These are phyloP conservation scores for Pangasius mekongensis DNA, from an alignment of 2,797 vertebrate genomes.

Conservation along the genomic window DNA sequence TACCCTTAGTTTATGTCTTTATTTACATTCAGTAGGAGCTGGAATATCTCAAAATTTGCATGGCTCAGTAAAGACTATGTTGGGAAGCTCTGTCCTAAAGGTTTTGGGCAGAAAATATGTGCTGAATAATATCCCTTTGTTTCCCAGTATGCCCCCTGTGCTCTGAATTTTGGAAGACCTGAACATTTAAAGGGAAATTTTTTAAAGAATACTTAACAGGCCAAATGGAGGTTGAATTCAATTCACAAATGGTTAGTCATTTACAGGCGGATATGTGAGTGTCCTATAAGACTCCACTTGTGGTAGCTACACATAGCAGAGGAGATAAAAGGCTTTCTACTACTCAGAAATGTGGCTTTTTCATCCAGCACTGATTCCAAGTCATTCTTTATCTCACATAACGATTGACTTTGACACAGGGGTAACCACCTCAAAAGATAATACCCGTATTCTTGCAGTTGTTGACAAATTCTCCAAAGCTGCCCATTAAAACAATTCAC, in stretches of 20 bases:
- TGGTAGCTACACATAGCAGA: neutral
- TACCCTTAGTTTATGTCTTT: neutral
- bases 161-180: neutral
- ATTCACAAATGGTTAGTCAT: neutral
- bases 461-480: neutral
- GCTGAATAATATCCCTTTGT: neutral
- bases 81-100: neutral
- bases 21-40: neutral
- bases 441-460: conserved; percentile 7
- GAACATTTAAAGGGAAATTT: neutral
- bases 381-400: neutral
- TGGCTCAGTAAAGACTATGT: neutral
- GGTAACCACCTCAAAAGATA: conserved; percentile 3
- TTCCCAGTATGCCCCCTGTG: neutral
- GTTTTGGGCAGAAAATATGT: neutral
- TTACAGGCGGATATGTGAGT: neutral
- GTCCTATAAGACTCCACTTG: neutral
- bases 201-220: neutral
- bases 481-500: neutral
- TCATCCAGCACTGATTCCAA: neutral
- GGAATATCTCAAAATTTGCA: neutral
- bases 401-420: neutral
- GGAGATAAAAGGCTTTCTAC: neutral
- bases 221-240: neutral
- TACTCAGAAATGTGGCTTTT: neutral